phyloP scores from a whole-genome alignment of 2,797 vertebrate genomes.

The Lerista edwardsae region DNA sequence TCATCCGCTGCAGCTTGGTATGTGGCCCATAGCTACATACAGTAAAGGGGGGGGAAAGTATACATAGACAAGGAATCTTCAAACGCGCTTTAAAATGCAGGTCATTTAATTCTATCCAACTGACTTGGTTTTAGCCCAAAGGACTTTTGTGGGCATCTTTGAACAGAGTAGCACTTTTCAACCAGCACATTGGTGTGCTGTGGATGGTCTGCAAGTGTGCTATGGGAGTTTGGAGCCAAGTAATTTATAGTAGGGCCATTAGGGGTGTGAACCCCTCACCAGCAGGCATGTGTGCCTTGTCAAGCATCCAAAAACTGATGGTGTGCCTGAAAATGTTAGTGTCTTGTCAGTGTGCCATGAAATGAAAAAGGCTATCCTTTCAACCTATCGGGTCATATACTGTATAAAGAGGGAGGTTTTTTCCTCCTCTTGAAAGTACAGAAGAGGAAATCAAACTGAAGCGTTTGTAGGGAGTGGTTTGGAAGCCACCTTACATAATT shows the following conservation, averaged over 20 bases:
- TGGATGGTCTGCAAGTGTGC: too few relatives aligned
- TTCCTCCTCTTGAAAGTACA: not conserved
- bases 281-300: too few relatives aligned
- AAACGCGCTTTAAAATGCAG: slow-evolving; percentile 3
- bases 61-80: slow-evolving; percentile 3
- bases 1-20: not conserved
- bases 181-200: too few relatives aligned
- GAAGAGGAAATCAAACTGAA: not conserved
- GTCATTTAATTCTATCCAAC: not conserved
- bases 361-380: too few relatives aligned
- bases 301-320: too few relatives aligned
- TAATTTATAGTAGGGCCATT: too few relatives aligned
- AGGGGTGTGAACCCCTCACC: too few relatives aligned
- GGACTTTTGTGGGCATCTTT: not conserved
- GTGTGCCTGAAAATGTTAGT: too few relatives aligned
- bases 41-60: not conserved
- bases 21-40: not conserved
- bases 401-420: too few relatives aligned
- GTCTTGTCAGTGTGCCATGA: too few relatives aligned
- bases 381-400: too few relatives aligned
- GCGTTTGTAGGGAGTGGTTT: not conserved
- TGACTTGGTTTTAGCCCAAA: not conserved
- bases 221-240: too few relatives aligned
- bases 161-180: not conserved
- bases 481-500: not conserved